Conservation (phyloP, 2,797 vertebrate genomes). For the Meda fulgida region DNA sequence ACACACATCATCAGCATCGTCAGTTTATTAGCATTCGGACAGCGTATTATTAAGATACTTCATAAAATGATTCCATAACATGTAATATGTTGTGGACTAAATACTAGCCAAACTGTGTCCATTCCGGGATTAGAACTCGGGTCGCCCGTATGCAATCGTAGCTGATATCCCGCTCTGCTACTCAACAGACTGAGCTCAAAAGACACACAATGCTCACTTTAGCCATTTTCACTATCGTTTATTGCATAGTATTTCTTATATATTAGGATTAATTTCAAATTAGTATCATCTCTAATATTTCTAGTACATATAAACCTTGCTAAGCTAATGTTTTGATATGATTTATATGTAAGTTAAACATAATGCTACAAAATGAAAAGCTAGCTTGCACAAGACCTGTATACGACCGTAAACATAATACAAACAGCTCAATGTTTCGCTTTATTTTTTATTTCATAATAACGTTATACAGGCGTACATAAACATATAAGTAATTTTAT, state of each 20-base stretch:
- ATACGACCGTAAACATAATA: neutral
- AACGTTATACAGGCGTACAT: neutral
- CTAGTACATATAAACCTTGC: neutral
- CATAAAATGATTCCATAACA: accelerated
- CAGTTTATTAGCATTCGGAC: neutral
- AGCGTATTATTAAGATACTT: neutral
- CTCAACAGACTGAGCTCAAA: accelerated
- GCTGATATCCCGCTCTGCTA: neutral
- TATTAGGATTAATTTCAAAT: neutral
- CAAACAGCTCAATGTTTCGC: neutral
- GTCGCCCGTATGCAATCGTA: accelerated
- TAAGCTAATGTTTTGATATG: constrained; percentile 5
- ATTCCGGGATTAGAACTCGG: constrained; percentile 16
- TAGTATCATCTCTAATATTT: neutral
- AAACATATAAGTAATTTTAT: too few relatives aligned
- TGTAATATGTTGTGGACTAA: accelerated
- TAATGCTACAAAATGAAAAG: neutral
- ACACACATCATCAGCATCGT: neutral
- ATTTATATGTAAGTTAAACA: neutral
- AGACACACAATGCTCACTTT: accelerated
- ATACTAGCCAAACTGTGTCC: accelerated
- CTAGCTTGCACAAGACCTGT: constrained; percentile 11
- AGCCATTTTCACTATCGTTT: too few relatives aligned
- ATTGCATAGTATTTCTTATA: accelerated
- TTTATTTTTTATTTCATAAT: constrained; percentile 8